These are phyloP conservation scores for Habroteleia sp. DNA, from an alignment of 2,888 invertebrate genomes.

Conservation along the genomic window DNA sequence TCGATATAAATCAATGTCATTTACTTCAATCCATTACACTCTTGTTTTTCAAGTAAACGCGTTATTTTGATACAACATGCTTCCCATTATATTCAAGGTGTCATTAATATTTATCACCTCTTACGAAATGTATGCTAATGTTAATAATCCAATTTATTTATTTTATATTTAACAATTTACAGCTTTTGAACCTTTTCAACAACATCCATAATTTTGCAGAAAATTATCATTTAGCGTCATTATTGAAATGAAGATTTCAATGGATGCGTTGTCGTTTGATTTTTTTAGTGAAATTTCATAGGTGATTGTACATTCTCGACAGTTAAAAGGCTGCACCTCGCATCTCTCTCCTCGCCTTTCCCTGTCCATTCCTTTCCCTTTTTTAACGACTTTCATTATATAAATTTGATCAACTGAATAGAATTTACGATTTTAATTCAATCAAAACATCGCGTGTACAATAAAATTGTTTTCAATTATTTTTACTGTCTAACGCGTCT, in stretches of 20 bases:
- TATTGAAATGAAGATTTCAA: too few species aligned
- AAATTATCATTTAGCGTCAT: too few species aligned
- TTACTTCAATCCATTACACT: not conserved
- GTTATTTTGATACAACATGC: not conserved
- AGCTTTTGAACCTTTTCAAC: too few species aligned
- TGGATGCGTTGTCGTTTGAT: not conserved
- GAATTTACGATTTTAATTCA: slow-evolving; percentile 14
- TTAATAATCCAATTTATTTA: too few species aligned
- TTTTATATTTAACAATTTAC: too few species aligned
- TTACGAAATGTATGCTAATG: too few species aligned
- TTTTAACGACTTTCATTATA: slow-evolving; percentile 48
- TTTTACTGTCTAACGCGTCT: slow-evolving; percentile 13
- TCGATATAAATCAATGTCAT: slow-evolving; percentile 4
- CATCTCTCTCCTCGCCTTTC: slow-evolving; percentile 35
- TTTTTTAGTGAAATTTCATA: slow-evolving; percentile 40
- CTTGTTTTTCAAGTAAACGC: slow-evolving; percentile 2
- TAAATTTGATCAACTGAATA: slow-evolving; percentile 32
- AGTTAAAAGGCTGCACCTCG: slow-evolving; percentile 35
- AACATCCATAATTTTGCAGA: too few species aligned
- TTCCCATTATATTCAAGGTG: slow-evolving; percentile 1
- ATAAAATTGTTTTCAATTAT: slow-evolving; percentile 22
- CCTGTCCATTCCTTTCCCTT: slow-evolving; percentile 38
- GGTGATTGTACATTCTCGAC: slow-evolving; percentile 39
- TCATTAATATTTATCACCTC: slow-evolving; percentile 24
- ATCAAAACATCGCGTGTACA: slow-evolving; percentile 6